phyloP scores from a whole-genome alignment of 2,113 vertebrate species.

The Salvelinus sp. region DNA sequence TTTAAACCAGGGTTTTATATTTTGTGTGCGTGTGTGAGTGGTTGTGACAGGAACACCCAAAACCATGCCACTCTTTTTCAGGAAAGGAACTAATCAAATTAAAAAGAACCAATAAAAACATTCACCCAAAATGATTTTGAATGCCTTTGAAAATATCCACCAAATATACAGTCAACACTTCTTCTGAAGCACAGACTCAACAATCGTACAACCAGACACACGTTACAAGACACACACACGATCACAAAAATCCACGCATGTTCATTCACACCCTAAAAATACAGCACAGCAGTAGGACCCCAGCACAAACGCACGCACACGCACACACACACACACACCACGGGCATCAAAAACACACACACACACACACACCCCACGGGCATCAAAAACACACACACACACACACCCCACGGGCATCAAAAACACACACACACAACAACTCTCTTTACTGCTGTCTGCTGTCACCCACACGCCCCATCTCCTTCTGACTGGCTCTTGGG shows the following conservation, averaged over 20 bases:
- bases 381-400: background rate
- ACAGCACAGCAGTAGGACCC: constrained; percentile 40
- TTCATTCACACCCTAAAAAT: constrained; percentile 28
- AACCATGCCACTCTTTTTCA: constrained; percentile 42
- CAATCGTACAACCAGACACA: constrained; percentile 16
- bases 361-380: constrained; percentile 1
- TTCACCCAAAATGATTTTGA: constrained; percentile 35
- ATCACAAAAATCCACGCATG: constrained; percentile 10
- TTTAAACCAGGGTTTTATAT: constrained; percentile 18
- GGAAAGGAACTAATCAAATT: constrained; percentile 26
- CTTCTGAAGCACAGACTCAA: constrained; percentile 43
- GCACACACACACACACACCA: constrained; percentile 33
- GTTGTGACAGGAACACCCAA: constrained; percentile 61
- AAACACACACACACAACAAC: constrained; percentile 13
- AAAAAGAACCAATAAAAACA: constrained; percentile 25
- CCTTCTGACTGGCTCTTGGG: constrained; percentile 7
- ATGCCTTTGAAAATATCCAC: constrained; percentile 63
- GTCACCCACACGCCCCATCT: constrained; percentile 7
- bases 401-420: constrained; percentile 11
- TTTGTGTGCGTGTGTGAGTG: constrained; percentile 49
- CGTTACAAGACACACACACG: constrained; percentile 17
- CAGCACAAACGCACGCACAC: constrained; percentile 43
- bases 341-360: constrained; percentile 35
- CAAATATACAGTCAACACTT: constrained; percentile 49
- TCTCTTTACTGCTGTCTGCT: constrained; percentile 1